These are phyloP conservation scores for Diadegma fenestrale DNA, from an alignment of 2,888 invertebrate species.

Conservation along the genomic window DNA sequence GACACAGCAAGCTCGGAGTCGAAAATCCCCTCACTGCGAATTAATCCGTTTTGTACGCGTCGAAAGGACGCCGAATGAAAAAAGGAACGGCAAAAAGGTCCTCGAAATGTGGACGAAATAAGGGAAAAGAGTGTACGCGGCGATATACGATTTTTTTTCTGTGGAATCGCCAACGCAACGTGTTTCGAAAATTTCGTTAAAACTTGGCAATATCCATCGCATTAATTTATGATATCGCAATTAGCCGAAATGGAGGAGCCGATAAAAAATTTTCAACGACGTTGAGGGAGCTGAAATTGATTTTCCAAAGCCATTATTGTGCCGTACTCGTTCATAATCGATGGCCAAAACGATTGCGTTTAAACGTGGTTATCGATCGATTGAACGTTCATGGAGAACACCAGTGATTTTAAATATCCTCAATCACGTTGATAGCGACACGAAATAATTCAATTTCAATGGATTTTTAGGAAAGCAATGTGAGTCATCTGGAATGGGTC, in stretches of 20 bases:
- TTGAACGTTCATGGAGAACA: background rate
- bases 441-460: background rate
- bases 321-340: background rate
- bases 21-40: slow-evolving; percentile 57
- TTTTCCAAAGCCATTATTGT: slow-evolving; percentile 7
- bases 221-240: slow-evolving; percentile 72
- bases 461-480: slow-evolving; percentile 87
- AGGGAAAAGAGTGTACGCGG: slow-evolving; percentile 4
- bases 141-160: background rate
- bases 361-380: background rate
- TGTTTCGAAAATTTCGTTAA: slow-evolving; percentile 71
- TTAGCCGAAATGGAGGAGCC: slow-evolving; percentile 70
- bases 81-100: slow-evolving; percentile 1
- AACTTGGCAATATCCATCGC: slow-evolving; percentile 73
- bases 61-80: slow-evolving; percentile 23
- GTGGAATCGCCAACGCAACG: slow-evolving; percentile 45
- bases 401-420: slow-evolving; percentile 86
- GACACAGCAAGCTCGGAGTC: slow-evolving; percentile 42
- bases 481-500: slow-evolving; percentile 89
- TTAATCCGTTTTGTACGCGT: slow-evolving; percentile 56
- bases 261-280: slow-evolving; percentile 32
- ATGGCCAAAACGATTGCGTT: background rate
- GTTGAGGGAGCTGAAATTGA: slow-evolving; percentile 22
- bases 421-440: background rate
- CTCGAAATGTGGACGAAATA: slow-evolving; percentile 11